These are phyloP conservation scores for Heliconius nattereri DNA, from an alignment of 1,140 invertebrate genomes.

Conservation along the genomic window DNA sequence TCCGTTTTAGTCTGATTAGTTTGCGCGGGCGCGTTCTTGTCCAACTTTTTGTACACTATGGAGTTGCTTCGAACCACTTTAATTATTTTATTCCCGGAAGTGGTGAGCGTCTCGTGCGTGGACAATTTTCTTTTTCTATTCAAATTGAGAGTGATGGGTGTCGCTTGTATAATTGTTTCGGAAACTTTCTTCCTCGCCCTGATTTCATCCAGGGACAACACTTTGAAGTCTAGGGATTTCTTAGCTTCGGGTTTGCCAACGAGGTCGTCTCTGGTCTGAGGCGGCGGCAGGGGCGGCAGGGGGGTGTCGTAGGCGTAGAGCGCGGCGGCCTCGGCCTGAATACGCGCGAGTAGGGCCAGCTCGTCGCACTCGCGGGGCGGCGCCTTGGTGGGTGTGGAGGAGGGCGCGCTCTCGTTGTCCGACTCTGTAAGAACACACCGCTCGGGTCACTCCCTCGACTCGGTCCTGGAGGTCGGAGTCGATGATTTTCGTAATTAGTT, in stretches of 20 bases:
- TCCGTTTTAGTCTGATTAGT: slow-evolving; percentile 49
- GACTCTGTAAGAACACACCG: slow-evolving; percentile 87
- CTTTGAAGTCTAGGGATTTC: slow-evolving; percentile 64
- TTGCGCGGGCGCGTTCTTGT: slow-evolving; percentile 50
- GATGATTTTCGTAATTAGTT: slow-evolving; percentile 79
- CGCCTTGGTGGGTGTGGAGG: slow-evolving; percentile 82
- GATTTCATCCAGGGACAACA: slow-evolving; percentile 70
- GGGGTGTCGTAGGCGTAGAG: slow-evolving; percentile 82
- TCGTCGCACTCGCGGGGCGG: slow-evolving; percentile 58
- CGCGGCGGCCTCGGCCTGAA: slow-evolving; percentile 85
- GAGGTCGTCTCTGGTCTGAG: too few relatives aligned
- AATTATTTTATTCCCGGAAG: slow-evolving; percentile 71
- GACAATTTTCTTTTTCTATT: slow-evolving; percentile 67
- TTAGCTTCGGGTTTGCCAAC: too few relatives aligned
- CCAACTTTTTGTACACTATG: slow-evolving; percentile 72
- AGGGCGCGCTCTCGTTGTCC: slow-evolving; percentile 85
- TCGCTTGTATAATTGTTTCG: slow-evolving; percentile 56
- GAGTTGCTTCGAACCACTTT: slow-evolving; percentile 75
- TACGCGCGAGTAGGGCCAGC: slow-evolving; percentile 84
- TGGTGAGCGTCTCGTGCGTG: slow-evolving; percentile 67
- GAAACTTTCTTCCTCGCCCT: slow-evolving; percentile 60
- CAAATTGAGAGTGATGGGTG: slow-evolving; percentile 63
- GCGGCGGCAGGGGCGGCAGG: slow-evolving; percentile 10
- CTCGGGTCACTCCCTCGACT: slow-evolving; percentile 48
- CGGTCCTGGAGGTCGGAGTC: slow-evolving; percentile 17